Evolutionary conservation across 2,113 vertebrate genomes (phyloP), one percentile per base, ranked within the genome.

Genomic region (Cephalopholis sonnerati): DNA sequence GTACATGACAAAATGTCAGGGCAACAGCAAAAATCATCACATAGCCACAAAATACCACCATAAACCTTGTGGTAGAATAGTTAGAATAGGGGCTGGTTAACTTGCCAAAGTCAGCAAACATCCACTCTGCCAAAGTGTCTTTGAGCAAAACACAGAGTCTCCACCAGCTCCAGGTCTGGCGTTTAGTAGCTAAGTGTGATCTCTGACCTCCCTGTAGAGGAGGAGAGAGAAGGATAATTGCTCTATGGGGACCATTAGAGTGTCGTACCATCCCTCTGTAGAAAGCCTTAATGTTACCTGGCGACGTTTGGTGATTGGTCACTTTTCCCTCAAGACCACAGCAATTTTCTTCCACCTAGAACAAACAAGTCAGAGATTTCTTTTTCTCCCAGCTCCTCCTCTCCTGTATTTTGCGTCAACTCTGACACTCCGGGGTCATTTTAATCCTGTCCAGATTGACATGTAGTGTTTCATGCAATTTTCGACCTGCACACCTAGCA

Each of bases 371-470:
- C 62, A 36, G 36, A 12, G 24, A 61, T 84, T 61, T 57, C 27
- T 46, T 55, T 41, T 5, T 1, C 11, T 46, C 18, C 20, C 20
- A 2, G 6, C 64, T 70, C 55, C 41, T 64, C 58, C 44, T 63
- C 74, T 27, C 6, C 36, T 50, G 77, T 48, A 70, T 78, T 83
- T 81, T 12, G 4, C 51, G 61, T 57, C 79, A 1, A 44, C 80
- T 85, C 71, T 59, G 74, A 77, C 79, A 77, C 81, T 48, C 57
- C 0, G 61, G 71, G 89, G 89, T 93, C 88, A 87, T 91, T 93
- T 94, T 89, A 91, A 90, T 91, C 89, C 87, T 7, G 63, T 29
- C 57, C 69, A 58, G 68, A 91, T 87, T 85, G 88, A 72, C 85
- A 68, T 50, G 68, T 65, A 50, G 69, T 63, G 75, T 91, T 85